Conservation (phyloP, 2,797 vertebrate species). For the Paratrypauchen microcephalus region DNA sequence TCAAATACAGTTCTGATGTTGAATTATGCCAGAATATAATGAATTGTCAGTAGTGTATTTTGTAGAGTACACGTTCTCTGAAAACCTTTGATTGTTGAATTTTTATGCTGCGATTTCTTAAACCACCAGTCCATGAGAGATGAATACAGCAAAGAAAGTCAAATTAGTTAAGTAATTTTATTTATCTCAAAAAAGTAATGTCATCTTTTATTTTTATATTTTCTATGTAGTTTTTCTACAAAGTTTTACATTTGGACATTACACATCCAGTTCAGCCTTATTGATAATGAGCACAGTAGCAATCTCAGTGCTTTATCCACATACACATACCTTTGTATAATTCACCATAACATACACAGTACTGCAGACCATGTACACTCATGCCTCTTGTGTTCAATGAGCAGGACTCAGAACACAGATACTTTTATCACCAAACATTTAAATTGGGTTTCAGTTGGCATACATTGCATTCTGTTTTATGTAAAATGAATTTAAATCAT, state of each 20-base stretch:
- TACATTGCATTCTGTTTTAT: slow-evolving; percentile 59
- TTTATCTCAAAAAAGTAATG: slow-evolving; percentile 23
- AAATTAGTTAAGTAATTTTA: slow-evolving; percentile 10
- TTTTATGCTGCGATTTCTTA: slow-evolving; percentile 1
- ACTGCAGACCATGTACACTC: no score
- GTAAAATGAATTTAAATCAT: slow-evolving; percentile 74
- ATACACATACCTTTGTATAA: slow-evolving; percentile 53
- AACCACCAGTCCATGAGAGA: background rate
- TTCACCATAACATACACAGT: slow-evolving; percentile 6
- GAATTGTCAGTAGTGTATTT: background rate
- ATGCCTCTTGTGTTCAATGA: slow-evolving; percentile 53
- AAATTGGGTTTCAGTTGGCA: slow-evolving; percentile 15
- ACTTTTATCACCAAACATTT: slow-evolving; percentile 20
- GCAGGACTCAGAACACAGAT: slow-evolving; percentile 71
- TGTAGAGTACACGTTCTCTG: background rate
- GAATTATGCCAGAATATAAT: background rate
- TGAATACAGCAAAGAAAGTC: slow-evolving; percentile 3
- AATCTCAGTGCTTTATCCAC: slow-evolving; percentile 44
- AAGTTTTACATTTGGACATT: slow-evolving; percentile 34
- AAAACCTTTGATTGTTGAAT: slow-evolving; percentile 1
- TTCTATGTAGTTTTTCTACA: slow-evolving; percentile 49
- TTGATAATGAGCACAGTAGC: slow-evolving; percentile 41
- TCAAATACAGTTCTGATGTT: background rate
- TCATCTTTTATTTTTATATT: slow-evolving; percentile 28
- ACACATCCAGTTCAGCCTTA: slow-evolving; percentile 66